Evolutionary conservation across 2,888 invertebrate species (phyloP), one percentile per base, ranked within the genome.

Genomic region (Drosophila anomalipes): DNA sequence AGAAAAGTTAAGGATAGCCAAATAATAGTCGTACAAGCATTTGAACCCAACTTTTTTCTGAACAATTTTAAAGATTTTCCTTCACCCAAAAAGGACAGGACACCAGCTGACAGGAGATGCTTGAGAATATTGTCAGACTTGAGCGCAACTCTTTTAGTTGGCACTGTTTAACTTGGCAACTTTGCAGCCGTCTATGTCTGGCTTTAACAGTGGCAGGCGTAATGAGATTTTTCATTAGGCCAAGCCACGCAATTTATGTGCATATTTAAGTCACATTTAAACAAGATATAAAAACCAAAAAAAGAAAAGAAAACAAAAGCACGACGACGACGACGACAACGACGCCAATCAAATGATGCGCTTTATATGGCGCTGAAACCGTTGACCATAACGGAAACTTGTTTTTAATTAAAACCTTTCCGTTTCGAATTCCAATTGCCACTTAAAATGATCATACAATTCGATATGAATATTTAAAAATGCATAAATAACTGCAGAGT

Each of bases 391-490:
- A 79, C 71, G 70, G 33, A 79, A 87, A 87, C 87, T 63, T 65
- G 87, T 87, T 87, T 83, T 89, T 87, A 87, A 87, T 87, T 91
- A 86, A 86, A 81, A 77, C 52, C 72, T 77, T 68, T 68, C 70
- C 74, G 77, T 68, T 65, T 47, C 67, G 78, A 70, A 71, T 70
- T 41, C 58, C 76, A 79, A 86, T 86, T 81, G 77, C 57, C 72
- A 53, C 56, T 73, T 71, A 74, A 47, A 79, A 62, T 61, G 59
- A 56, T 72, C 65, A 58, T 59, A 64, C 87, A 79, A 85, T 86
- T 82, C 86, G 83, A 82, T 88, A 79, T 79, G 80, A 74, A 77
- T 85, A 79, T 86, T 90, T 90, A 90, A 90, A 90, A 82, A 61
- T 51, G 61, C 89, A 86, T 86, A 88, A 86, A 90, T 85, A 77